phyloP scores from a whole-genome alignment of 2,113 vertebrate species.

The Cheirogaleus medius region DNA sequence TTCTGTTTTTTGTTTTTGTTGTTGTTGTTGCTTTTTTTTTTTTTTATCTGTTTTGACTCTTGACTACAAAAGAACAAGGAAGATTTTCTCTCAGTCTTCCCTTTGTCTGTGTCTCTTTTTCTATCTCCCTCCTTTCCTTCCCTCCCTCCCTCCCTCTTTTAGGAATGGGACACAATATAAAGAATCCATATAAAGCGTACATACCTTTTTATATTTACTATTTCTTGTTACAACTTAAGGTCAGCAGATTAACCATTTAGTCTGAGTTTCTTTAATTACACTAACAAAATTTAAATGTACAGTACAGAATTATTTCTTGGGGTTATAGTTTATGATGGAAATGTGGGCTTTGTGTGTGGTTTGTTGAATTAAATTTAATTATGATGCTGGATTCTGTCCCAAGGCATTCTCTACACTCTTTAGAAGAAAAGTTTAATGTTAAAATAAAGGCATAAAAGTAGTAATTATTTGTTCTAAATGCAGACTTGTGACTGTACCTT shows the following conservation, averaged over 20 bases:
- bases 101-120: background rate
- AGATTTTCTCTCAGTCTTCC: background rate
- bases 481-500: conserved; percentile 41
- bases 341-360: background rate
- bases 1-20: background rate
- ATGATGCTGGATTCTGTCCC: background rate
- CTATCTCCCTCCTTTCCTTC: background rate
- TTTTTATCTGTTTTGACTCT: background rate
- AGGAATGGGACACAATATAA: background rate
- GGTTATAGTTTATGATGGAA: conserved; percentile 31
- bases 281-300: background rate
- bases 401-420: conserved; percentile 41
- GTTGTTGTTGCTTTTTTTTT: background rate
- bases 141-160: background rate
- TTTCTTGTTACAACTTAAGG: background rate
- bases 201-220: background rate
- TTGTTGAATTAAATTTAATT: conserved; percentile 57
- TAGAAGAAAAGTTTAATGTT: conserved; percentile 33
- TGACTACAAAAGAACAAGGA: background rate
- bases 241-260: conserved; percentile 7
- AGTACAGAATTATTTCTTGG: conserved; percentile 40
- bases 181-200: background rate
- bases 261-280: conserved; percentile 34
- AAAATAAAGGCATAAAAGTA: conserved; percentile 48
- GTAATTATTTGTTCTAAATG: conserved; percentile 64